phyloP scores from a whole-genome alignment of 2,113 vertebrate genomes.

The human region GRCh38 chr3:2664001-2664500 shows the following conservation, averaged over 20 bases:
- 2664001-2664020: neutral
- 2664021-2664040: neutral
- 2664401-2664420: slow-evolving; percentile 47
- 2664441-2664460: slow-evolving; percentile 33
- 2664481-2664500: neutral
- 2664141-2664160: neutral
- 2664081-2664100: neutral
- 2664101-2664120: neutral
- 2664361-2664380: slow-evolving; percentile 60
- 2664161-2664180: neutral
- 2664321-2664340: slow-evolving; percentile 58
- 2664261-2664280: neutral
- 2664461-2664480: slow-evolving; percentile 48
- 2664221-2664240: neutral
- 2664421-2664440: slow-evolving; percentile 25
- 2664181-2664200: neutral
- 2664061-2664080: neutral
- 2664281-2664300: neutral
- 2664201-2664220: neutral
- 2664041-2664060: neutral
- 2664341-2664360: slow-evolving; percentile 55
- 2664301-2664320: neutral
- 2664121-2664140: neutral
- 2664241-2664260: neutral
- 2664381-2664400: slow-evolving; percentile 45